Base-by-base conservation (phyloP, 2,113 vertebrate genomes). In the Cepphus grylle region DNA sequence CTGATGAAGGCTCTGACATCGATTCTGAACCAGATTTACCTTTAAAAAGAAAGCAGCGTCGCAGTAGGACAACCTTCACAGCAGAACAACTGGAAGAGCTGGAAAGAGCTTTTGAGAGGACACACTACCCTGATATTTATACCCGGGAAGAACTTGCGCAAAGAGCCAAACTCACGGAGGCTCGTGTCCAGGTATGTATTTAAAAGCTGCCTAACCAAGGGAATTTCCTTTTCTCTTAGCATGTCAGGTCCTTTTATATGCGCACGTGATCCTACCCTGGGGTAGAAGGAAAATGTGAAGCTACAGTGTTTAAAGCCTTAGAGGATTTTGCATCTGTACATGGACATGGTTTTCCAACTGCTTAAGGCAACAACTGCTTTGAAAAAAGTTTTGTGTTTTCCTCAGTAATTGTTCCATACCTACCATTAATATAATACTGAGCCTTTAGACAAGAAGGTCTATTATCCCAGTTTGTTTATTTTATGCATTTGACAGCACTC, bases 111-210 rank as follows among this genome's bases (percentile, higher is more conserved):
- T 99, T 99, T 21, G 99, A 99, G 94, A 99, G 99, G 91, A 99
- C 99, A 21, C 99, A 99, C 93, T 99, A 99, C 95, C 99, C 99
- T 5, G 99, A 99, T 90, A 99, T 99, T 94, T 99, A 99, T 91
- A 99, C 99, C 0, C 96, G 99, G n/a, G 99, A 99, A 97, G 99
- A 99, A 87, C 99, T 99, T 84, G 99, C 99, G 0, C 99, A 99
- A 97, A 97, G 99, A 96, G 99, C 99, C 47, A 99, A 99, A 93
- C 99, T 99, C 81, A 99, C 99, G 0, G 99, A 99, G 97, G 99
- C 99, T 71, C 98, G 99, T 78, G 99, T 99, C 25, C 99, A 99
- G 99, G 99, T 99, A 98, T 13, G 40, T 47, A 10, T 56, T 53
- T 27, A 71, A 55, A 93, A 83, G 69, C 67, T 81, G 74, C 34